phyloP scores from a whole-genome alignment of 2,113 vertebrate species.

The Mixornis gularis region DNA sequence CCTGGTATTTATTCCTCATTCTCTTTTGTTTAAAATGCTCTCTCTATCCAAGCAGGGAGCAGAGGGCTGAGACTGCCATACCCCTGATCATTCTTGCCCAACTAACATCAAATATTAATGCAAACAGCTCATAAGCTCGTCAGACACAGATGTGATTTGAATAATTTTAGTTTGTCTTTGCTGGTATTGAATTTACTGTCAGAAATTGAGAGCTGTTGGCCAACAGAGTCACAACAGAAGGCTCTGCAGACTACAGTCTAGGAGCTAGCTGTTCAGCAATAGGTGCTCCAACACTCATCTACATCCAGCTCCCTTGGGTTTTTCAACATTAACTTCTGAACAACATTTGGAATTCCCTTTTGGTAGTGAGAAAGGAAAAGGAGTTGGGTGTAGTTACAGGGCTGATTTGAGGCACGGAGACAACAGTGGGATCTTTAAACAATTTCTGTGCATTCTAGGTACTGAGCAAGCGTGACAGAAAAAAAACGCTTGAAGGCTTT shows the following conservation, averaged over 20 bases:
- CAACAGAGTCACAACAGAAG: background rate
- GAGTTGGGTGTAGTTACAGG: background rate
- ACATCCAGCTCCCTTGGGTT: background rate
- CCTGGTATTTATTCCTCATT: background rate
- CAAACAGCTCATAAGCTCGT: background rate
- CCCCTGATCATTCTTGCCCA: background rate
- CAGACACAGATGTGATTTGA: background rate
- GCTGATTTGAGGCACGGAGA: background rate
- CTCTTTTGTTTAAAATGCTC: background rate
- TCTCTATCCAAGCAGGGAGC: background rate
- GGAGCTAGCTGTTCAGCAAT: background rate
- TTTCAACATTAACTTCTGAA: background rate
- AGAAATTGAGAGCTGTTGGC: background rate
- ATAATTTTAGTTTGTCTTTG: background rate
- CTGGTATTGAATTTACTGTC: background rate
- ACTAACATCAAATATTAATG: background rate
- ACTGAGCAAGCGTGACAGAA: background rate
- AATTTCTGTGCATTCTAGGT: background rate
- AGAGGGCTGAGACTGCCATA: background rate
- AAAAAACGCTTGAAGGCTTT: background rate
- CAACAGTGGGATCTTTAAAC: background rate
- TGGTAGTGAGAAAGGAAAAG: background rate
- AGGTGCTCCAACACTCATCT: background rate
- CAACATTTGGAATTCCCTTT: background rate
- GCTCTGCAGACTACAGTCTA: background rate